phyloP scores from a whole-genome alignment of 2,113 vertebrate species.

The Nyctibius bracteatus region DNA sequence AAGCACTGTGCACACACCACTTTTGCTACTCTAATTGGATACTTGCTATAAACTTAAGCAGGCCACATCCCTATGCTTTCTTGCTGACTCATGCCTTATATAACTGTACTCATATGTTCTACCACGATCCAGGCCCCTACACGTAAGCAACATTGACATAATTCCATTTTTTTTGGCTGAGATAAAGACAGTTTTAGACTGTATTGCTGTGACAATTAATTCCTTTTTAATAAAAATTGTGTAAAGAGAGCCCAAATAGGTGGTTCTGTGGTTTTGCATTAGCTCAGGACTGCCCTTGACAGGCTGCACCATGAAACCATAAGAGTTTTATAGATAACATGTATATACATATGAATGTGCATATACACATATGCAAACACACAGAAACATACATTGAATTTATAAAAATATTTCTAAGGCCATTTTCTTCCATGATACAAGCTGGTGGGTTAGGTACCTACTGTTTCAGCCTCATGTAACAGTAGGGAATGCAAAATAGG shows the following conservation, averaged over 20 bases:
- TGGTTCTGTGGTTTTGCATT: neutral
- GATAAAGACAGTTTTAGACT: neutral
- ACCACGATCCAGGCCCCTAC: too few species aligned
- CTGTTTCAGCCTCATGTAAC: neutral
- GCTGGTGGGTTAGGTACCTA: rapidly evolving
- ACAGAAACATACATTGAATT: neutral
- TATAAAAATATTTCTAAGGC: neutral
- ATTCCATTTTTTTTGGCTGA: neutral
- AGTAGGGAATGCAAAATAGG: neutral
- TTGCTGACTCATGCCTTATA: too few species aligned
- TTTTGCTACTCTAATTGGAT: too few species aligned
- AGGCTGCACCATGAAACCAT: neutral
- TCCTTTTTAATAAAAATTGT: neutral
- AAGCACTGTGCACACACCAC: too few species aligned
- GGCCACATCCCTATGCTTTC: too few species aligned
- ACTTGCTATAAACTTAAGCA: too few species aligned
- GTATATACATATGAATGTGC: neutral
- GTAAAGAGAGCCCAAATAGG: neutral
- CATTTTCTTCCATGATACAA: neutral
- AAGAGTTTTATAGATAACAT: neutral
- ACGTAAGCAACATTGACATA: neutral
- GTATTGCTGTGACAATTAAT: neutral
- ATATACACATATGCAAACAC: neutral
- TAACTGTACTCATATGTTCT: too few species aligned
- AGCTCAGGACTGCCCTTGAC: neutral